phyloP scores from a whole-genome alignment of 2,888 invertebrate genomes.

The Lysandra bellargus region DNA sequence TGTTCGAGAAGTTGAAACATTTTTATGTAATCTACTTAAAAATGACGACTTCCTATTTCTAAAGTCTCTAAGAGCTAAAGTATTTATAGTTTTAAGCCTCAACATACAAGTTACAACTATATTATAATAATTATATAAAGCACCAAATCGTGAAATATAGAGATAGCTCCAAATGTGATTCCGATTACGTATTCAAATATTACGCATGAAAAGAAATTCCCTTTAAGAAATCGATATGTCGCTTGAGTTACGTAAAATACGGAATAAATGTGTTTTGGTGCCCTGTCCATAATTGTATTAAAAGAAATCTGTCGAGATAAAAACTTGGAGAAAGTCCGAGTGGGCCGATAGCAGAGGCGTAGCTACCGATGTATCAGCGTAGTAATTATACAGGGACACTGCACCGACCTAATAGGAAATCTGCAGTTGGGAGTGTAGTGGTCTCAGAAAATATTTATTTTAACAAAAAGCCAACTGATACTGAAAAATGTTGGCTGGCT shows the following conservation, averaged over 20 bases:
- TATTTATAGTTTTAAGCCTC: background rate
- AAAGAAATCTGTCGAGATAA: constrained; percentile 10
- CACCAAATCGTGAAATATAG: background rate
- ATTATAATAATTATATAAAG: background rate
- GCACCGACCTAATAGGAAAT: no score
- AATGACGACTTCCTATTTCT: background rate
- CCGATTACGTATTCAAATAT: background rate
- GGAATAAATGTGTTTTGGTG: constrained; percentile 1
- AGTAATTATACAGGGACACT: background rate
- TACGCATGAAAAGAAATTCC: constrained; percentile 3
- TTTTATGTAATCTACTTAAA: background rate
- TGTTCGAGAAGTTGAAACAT: background rate
- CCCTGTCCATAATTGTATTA: constrained; percentile 14
- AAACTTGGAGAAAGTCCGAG: constrained; percentile 22
- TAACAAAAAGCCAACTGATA: no score
- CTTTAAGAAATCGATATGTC: constrained; percentile 9
- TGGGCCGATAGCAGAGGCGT: constrained; percentile 3
- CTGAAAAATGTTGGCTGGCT: no score
- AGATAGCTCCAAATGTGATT: background rate
- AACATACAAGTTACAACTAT: no score
- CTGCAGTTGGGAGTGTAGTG: no score
- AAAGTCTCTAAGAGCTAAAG: background rate
- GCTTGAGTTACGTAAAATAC: background rate
- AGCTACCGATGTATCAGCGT: background rate
- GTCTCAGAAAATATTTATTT: no score